A percentile compares a stretch with the other conserved stretches of the same genome.
These are phyloP conservation scores for Alcis repandata DNA, from an alignment of 2,888 invertebrate species.

Conservation along the genomic window DNA sequence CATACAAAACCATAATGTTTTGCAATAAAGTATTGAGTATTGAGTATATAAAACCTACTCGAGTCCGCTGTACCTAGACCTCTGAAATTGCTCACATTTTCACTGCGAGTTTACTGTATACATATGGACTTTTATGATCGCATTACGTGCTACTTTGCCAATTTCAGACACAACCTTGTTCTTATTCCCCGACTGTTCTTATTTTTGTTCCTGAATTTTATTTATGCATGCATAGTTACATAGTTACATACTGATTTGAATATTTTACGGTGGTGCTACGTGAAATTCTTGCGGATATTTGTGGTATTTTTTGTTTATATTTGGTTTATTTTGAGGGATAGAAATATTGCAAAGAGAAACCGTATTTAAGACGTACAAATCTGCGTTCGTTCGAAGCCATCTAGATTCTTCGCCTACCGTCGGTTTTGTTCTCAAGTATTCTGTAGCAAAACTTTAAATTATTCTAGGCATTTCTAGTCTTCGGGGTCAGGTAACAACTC, in stretches of 20 bases:
- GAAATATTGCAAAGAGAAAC: conserved; percentile 2
- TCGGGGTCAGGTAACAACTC: neutral
- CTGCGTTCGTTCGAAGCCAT: neutral
- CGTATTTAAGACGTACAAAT: conserved; percentile 6
- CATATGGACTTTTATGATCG: conserved; percentile 56
- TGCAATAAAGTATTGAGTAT: too few species aligned
- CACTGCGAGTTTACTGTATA: conserved; percentile 34
- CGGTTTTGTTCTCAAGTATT: neutral
- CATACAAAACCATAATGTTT: too few species aligned
- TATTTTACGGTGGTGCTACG: conserved; percentile 50
- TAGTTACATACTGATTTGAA: conserved; percentile 54
- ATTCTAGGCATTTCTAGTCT: neutral
- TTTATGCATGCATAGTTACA: conserved; percentile 43
- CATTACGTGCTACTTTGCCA: conserved; percentile 50
- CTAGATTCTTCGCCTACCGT: too few species aligned
- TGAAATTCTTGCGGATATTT: conserved; percentile 32
- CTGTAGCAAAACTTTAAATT: conserved; percentile 4
- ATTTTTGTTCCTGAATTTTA: conserved; percentile 49
- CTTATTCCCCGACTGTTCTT: conserved; percentile 46
- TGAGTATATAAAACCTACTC: conserved; percentile 22
- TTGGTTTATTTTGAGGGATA: conserved; percentile 12
- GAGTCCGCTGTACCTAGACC: conserved; percentile 16
- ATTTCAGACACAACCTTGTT: conserved; percentile 49
- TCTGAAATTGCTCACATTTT: conserved; percentile 9
- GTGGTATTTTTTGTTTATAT: conserved; percentile 26